phyloP scores from a whole-genome alignment of 1,140 invertebrate species.

The Akabosia matsudoensis region DNA sequence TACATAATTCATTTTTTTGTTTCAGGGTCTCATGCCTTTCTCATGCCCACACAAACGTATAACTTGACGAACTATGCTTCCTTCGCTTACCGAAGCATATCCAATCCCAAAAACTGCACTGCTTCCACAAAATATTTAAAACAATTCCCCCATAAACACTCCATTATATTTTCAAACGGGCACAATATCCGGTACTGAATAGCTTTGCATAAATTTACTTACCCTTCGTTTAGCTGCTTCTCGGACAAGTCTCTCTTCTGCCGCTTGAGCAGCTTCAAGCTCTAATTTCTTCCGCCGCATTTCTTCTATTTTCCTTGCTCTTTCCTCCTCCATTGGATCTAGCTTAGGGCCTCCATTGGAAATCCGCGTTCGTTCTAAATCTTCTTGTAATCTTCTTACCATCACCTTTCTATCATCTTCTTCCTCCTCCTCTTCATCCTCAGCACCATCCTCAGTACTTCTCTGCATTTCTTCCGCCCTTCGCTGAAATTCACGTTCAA shows the following conservation, averaged over 20 bases:
- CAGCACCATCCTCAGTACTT: conserved; percentile 70
- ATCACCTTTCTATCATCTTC: conserved; percentile 54
- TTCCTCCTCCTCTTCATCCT: conserved; percentile 52
- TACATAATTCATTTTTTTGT: neutral
- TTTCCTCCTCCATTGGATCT: conserved; percentile 54
- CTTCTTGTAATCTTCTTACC: conserved; percentile 51
- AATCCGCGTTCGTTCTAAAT: conserved; percentile 50
- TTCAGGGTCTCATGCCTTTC: neutral
- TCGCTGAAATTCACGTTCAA: conserved; percentile 82
- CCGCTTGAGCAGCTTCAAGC: conserved; percentile 47
- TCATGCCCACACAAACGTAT: neutral
- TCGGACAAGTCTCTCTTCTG: conserved; percentile 44
- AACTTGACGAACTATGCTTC: conserved; percentile 29
- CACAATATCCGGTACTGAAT: neutral
- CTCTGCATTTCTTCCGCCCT: conserved; percentile 72
- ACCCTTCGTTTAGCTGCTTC: conserved; percentile 49
- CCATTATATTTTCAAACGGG: conserved; percentile 10
- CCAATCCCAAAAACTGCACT: conserved; percentile 18
- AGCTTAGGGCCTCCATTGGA: conserved; percentile 44
- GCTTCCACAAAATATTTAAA: conserved; percentile 1
- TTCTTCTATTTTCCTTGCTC: conserved; percentile 57
- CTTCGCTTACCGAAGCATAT: conserved; percentile 30
- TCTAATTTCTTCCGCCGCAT: conserved; percentile 57
- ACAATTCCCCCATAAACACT: neutral
- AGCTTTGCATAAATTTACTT: conserved; percentile 19